Base-by-base conservation (phyloP, 2,888 invertebrate genomes). In the Mechanitis messenoides region DNA sequence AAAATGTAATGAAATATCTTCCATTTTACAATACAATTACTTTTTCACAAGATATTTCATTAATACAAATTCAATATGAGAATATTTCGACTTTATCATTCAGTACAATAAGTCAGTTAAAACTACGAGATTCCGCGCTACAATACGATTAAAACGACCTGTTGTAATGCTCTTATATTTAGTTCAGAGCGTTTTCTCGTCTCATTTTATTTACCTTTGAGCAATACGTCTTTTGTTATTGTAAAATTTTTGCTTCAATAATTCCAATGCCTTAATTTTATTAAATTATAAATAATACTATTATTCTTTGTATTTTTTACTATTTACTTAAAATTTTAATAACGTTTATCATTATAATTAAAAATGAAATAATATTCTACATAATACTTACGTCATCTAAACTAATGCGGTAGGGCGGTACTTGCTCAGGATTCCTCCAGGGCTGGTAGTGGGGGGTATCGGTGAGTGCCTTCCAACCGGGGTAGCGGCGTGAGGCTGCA, bases 371-470 rank as follows among this genome's bases (percentile, higher is more conserved):
- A 11, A 20, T 50, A 50, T 35, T 11, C 3, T 53, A 33, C n/a
- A 38, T 7, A 50, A 9, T n/a, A 91, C 92, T 92, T 84, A 95
- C 95, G 77, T 96, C 94, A 68, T 90, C 90, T 55, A 94, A 79
- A 62, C 92, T 91, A 73, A 96, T 94, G 78, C 95, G 91, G 4
- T 94, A 93, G 1, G 94, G 90, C 1, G 91, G 89, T 68, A 96
- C 93, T 83, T 97, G 96, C 76, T 97, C 97, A 0, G 97, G 97
- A 80, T 92, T 93, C 61, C 95, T 91, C 97, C 97, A 97, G 0
- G 97, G 97, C 78, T 96, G 97, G 76, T 92, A 92, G 75, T 93
- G 90, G 0, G 96, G 95, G 73, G 93, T 91, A 75, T 94, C 91
- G 42, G 93, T 92, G 64, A 89, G 76, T n/a, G 87, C 85, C 84